These are phyloP conservation scores for Ischnura elegans DNA, from an alignment of 2,888 invertebrate genomes.

Conservation along the genomic window DNA sequence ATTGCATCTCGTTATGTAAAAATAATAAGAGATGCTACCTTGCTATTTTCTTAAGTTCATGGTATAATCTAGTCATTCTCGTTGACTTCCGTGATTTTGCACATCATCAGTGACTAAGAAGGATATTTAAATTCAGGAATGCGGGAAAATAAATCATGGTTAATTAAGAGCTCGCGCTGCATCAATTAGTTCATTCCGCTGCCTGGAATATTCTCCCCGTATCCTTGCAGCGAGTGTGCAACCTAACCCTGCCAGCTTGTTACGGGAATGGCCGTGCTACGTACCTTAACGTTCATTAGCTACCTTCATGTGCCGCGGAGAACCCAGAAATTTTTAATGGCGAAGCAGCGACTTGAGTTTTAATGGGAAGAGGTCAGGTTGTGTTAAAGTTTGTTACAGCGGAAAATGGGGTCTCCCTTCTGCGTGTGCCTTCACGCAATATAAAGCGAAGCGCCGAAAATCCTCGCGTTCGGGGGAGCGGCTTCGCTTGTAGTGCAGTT, in stretches of 20 bases:
- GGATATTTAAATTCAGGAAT: background rate
- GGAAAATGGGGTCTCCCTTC: background rate
- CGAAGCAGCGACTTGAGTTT: constrained; percentile 19
- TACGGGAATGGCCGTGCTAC: background rate
- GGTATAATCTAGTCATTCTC: too few species aligned
- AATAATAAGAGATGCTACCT: too few species aligned
- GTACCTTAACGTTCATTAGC: constrained; percentile 20
- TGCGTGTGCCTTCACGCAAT: background rate
- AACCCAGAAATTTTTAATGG: background rate
- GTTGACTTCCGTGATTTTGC: too few species aligned
- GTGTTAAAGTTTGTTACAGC: constrained; percentile 18
- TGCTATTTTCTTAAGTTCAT: too few species aligned
- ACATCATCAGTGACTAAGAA: background rate
- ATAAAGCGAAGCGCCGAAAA: background rate
- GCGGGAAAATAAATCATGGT: background rate
- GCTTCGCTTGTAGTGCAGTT: too few species aligned
- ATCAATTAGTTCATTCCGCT: background rate
- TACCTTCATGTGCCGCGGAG: background rate
- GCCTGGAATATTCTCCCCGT: background rate
- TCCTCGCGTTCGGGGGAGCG: background rate
- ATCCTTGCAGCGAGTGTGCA: background rate
- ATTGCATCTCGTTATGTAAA: too few species aligned
- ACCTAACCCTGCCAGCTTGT: background rate
- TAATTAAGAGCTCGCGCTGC: background rate
- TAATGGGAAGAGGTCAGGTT: background rate